Evolutionary conservation across 2,888 invertebrate genomes (phyloP).

Genomic region (Xanthorhoe designata): DNA sequence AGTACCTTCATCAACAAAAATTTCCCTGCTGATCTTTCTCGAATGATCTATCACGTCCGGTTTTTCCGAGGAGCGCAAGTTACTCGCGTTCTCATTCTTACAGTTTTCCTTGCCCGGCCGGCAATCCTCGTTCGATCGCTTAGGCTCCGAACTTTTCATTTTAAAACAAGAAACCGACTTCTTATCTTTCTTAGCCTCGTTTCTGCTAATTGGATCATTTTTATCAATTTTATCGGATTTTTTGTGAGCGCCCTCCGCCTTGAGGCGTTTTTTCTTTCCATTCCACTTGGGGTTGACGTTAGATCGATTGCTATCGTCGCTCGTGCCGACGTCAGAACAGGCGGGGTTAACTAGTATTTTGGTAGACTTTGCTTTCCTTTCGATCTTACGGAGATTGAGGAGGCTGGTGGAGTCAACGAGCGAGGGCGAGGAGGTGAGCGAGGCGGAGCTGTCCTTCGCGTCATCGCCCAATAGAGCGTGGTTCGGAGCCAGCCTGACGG

Average conservation of each 20-base stretch:
- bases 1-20: slow-evolving; percentile 69
- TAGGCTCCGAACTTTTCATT: slow-evolving; percentile 77
- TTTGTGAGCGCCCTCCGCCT: slow-evolving; percentile 60
- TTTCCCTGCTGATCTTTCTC: slow-evolving; percentile 67
- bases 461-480: slow-evolving; percentile 65
- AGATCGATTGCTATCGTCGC: slow-evolving; percentile 76
- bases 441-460: slow-evolving; percentile 65
- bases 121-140: slow-evolving; percentile 71
- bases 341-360: slow-evolving; percentile 82
- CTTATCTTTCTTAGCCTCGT: slow-evolving; percentile 72
- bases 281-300: slow-evolving; percentile 75
- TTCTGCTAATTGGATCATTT: slow-evolving; percentile 69
- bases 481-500: slow-evolving; percentile 66
- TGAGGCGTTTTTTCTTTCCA: slow-evolving; percentile 79
- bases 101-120: slow-evolving; percentile 75
- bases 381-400: slow-evolving; percentile 77
- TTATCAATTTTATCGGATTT: slow-evolving; percentile 64
- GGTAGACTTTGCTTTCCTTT: slow-evolving; percentile 78
- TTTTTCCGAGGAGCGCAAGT: slow-evolving; percentile 67
- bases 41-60: slow-evolving; percentile 78
- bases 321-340: slow-evolving; percentile 74
- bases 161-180: slow-evolving; percentile 81
- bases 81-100: slow-evolving; percentile 76
- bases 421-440: slow-evolving; percentile 68
- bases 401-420: slow-evolving; percentile 70